Conservation (phyloP, 2,797 vertebrate species). For the Choloepus didactylus region DNA sequence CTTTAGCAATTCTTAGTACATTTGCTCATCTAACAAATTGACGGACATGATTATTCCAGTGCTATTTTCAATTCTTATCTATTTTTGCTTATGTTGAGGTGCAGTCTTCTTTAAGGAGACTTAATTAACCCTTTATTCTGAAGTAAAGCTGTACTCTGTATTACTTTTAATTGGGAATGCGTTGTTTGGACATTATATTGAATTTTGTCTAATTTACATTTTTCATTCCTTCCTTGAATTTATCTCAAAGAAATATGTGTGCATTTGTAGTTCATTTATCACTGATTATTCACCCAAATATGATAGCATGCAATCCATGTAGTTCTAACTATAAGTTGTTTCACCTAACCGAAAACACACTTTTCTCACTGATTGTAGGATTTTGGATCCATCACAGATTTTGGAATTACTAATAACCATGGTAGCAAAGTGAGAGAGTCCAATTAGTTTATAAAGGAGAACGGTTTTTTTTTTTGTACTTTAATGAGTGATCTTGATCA, state of each 20-base stretch:
- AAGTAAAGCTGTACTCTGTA: background rate
- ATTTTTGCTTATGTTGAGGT: background rate
- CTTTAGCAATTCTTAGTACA: background rate
- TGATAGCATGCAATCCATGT: background rate
- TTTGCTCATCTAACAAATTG: background rate
- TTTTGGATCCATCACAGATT: background rate
- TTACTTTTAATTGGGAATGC: background rate
- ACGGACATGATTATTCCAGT: background rate
- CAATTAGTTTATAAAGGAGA: background rate
- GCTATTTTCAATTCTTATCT: background rate
- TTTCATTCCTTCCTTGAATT: constrained; percentile 20
- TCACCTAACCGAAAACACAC: background rate
- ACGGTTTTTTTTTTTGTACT: background rate
- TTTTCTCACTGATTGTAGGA: background rate
- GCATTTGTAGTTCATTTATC: constrained; percentile 30
- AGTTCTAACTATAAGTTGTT: constrained; percentile 4
- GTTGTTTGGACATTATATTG: background rate
- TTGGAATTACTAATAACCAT: background rate
- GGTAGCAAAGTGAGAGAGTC: background rate
- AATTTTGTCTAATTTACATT: constrained; percentile 40
- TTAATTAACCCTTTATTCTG: background rate
- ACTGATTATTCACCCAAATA: background rate
- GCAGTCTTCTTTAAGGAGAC: background rate
- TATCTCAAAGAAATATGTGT: background rate
- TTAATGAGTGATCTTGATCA: background rate